A percentile compares a stretch with the other conserved stretches of the same genome.
Evolutionary conservation across 1,140 invertebrate species (phyloP).

Genomic region (Euwallacea similis): DNA sequence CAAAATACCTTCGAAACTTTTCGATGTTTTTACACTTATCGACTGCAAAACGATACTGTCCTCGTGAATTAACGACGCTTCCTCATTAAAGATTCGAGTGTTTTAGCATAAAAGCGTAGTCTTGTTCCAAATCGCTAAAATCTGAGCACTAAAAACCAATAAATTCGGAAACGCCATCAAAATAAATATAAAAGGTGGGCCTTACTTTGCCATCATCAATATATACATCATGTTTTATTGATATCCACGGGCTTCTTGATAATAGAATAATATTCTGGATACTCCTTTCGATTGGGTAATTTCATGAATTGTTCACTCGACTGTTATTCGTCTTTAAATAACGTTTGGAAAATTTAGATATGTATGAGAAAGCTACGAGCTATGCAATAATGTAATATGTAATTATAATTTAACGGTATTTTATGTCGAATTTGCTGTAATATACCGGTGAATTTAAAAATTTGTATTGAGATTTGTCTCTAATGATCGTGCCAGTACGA

Average conservation of each 20-base stretch:
- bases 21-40: constrained; percentile 40
- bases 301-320: constrained; percentile 95
- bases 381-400: too few species aligned
- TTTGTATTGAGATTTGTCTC: too few species aligned
- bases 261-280: constrained; percentile 97
- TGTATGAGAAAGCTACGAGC: too few species aligned
- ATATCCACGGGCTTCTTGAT: constrained; percentile 97
- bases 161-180: not conserved
- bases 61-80: constrained; percentile 92
- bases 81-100: constrained; percentile 96
- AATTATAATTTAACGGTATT: too few species aligned
- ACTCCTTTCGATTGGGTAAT: constrained; percentile 84
- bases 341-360: too few species aligned
- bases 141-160: constrained; percentile 63
- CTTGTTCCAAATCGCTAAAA: constrained; percentile 87
- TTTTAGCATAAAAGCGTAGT: constrained; percentile 92
- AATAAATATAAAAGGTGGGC: not conserved
- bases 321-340: constrained; percentile 71
- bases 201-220: constrained; percentile 78
- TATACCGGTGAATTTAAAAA: too few species aligned
- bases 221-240: constrained; percentile 87
- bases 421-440: too few species aligned
- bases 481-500: too few species aligned
- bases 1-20: too few species aligned
- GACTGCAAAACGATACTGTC: constrained; percentile 92